Evolutionary conservation across 1,140 invertebrate species (phyloP).

Genomic region (Cotesia typhae): DNA sequence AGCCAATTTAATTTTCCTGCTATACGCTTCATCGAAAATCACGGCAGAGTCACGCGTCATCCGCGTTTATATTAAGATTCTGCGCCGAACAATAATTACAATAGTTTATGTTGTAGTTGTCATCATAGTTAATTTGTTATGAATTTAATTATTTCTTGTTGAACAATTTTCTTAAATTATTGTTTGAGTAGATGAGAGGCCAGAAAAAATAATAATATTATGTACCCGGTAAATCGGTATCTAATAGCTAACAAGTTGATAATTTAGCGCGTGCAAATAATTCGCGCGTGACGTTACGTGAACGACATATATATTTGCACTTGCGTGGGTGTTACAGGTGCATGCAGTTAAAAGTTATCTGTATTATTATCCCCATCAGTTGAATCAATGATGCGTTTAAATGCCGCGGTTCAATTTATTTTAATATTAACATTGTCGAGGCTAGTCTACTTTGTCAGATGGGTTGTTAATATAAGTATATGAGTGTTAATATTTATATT

Average conservation of each 20-base stretch:
- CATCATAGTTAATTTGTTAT: no score
- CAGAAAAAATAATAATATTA: no score
- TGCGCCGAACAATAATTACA: no score
- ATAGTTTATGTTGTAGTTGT: no score
- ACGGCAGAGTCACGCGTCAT: no score
- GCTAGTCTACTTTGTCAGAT: neutral
- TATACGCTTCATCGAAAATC: no score
- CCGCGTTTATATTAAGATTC: no score
- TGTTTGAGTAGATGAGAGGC: no score
- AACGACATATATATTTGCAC: constrained; percentile 10
- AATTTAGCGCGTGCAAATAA: constrained; percentile 27
- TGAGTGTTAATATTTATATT: neutral
- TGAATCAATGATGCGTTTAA: constrained; percentile 31
- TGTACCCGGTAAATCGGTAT: constrained; percentile 25
- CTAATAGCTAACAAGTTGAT: constrained; percentile 7
- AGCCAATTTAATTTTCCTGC: neutral
- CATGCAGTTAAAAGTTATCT: constrained; percentile 10
- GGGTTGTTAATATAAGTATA: neutral
- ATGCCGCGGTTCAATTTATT: neutral
- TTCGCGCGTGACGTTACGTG: constrained; percentile 29
- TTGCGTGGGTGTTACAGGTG: constrained; percentile 35
- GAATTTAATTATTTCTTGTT: neutral
- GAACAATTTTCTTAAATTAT: no score
- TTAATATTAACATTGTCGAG: neutral
- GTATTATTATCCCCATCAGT: neutral